phyloP scores from a whole-genome alignment of 2,113 vertebrate genomes.

The Dendropsophus ebraccatus region DNA sequence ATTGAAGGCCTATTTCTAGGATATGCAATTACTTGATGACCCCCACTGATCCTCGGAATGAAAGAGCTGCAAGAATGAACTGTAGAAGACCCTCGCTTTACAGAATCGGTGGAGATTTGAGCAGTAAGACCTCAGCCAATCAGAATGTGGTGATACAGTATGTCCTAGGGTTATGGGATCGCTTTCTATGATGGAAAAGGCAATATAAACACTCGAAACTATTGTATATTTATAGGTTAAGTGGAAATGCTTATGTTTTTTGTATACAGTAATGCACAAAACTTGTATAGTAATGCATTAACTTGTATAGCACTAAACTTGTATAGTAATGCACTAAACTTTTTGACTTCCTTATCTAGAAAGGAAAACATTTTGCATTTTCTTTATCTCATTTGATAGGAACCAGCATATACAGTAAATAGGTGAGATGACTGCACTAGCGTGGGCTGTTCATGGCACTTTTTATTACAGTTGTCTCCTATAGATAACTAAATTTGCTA shows the following conservation, averaged over 20 bases:
- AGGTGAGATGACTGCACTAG: neutral
- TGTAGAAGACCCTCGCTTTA: no score
- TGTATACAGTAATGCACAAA: neutral
- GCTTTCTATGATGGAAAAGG: no score
- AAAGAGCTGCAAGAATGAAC: neutral
- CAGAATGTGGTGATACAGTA: no score
- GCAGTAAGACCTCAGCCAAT: neutral
- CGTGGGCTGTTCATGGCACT: neutral
- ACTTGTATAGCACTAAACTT: no score
- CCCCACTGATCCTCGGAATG: neutral
- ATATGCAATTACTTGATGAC: neutral
- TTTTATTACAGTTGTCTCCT: neutral
- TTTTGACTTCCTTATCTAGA: no score
- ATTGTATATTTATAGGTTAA: neutral
- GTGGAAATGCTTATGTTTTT: neutral
- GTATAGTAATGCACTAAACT: no score
- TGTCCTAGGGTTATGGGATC: no score
- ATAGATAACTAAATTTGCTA: neutral
- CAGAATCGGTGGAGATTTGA: neutral
- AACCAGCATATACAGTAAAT: neutral
- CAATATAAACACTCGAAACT: no score
- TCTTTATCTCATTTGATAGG: neutral
- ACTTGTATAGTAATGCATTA: no score
- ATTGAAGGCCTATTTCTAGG: neutral
- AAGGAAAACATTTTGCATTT: neutral